Evolutionary conservation across 2,113 vertebrate species (phyloP).

Genomic region (Platycercus adscitus): DNA sequence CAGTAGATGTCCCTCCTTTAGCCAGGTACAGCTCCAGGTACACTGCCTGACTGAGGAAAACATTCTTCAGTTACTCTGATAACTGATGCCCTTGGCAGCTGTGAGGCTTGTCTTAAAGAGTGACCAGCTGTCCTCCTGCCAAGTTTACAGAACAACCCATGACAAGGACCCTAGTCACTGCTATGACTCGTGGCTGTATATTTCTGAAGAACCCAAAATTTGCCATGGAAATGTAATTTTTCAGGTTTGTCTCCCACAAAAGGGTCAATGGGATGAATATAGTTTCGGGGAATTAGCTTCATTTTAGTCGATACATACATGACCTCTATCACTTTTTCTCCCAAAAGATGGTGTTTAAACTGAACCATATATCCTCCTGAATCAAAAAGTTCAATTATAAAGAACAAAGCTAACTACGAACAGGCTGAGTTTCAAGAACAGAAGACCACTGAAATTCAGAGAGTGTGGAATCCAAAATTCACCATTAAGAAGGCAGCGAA

Average conservation of each 20-base stretch:
- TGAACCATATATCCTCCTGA: not conserved
- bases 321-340: accelerated
- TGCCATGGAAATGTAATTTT: not conserved
- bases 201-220: not conserved
- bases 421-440: not conserved
- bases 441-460: constrained; percentile 4
- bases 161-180: not conserved
- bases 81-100: not conserved
- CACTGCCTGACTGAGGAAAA: not conserved
- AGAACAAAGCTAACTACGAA: constrained; percentile 18
- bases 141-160: accelerated
- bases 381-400: not conserved
- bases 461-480: not conserved
- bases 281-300: not conserved
- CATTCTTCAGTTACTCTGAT: not conserved
- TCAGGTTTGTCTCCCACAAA: not conserved
- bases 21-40: not conserved
- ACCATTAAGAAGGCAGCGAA: not conserved
- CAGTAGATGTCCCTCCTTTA: not conserved
- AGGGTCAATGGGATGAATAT: not conserved
- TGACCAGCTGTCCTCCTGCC: accelerated
- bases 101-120: not conserved
- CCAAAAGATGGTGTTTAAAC: not conserved
- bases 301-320: not conserved
- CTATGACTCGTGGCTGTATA: accelerated